Conservation (phyloP, 2,113 vertebrate genomes). For the Spermophilus dauricus region DNA sequence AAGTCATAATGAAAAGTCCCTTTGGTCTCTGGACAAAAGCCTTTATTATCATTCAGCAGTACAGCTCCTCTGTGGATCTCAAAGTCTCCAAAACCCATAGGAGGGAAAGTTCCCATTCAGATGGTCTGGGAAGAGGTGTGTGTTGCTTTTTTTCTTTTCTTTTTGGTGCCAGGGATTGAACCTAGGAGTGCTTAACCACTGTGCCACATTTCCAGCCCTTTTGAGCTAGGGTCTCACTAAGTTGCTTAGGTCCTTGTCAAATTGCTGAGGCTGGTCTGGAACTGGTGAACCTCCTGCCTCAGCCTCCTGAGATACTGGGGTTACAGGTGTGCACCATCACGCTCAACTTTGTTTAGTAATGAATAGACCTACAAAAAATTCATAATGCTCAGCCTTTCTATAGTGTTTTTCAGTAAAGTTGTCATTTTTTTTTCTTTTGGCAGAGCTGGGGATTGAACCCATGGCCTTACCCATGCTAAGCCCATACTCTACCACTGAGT, state of each 20-base stretch:
- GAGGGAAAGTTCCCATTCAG: conserved; percentile 6
- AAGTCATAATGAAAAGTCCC: conserved; percentile 39
- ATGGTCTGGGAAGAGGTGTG: not conserved
- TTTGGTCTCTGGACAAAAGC: not conserved
- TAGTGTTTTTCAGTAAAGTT: not conserved
- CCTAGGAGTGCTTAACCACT: not conserved
- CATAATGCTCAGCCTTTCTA: not conserved
- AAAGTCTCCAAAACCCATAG: conserved; percentile 18
- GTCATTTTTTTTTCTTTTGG: no score
- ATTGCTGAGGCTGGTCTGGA: not conserved
- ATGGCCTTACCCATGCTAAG: no score
- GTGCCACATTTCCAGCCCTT: not conserved
- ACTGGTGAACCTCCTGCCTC: not conserved
- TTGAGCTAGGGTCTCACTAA: not conserved
- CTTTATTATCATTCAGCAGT: conserved; percentile 26
- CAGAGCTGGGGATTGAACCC: no score
- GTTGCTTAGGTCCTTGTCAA: not conserved
- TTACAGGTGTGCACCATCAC: not conserved
- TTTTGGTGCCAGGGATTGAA: not conserved
- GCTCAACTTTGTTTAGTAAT: no score
- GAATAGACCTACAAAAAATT: no score
- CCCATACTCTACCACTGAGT: no score
- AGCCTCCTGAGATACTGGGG: not conserved
- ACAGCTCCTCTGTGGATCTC: not conserved
- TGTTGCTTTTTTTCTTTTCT: not conserved